A percentile compares a stretch with the other conserved stretches of the same genome.
Conservation (phyloP, 2,113 vertebrate genomes). For the Aleadryas rufinucha region DNA sequence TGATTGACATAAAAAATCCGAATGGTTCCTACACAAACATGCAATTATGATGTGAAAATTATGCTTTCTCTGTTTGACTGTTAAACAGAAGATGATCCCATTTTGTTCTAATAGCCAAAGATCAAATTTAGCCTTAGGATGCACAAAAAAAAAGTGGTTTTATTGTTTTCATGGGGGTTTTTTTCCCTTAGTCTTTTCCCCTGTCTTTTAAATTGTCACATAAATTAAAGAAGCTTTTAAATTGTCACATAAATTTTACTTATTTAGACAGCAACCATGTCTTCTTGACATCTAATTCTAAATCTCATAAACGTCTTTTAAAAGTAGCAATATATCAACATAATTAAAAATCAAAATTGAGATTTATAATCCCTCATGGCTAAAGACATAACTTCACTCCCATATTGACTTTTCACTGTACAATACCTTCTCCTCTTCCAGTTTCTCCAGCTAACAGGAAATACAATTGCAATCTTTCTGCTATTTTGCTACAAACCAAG, state of each 20-base stretch:
- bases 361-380: neutral
- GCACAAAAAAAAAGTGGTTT: neutral
- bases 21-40: neutral
- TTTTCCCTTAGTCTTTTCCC: neutral
- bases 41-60: neutral
- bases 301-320: neutral
- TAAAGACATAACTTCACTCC: neutral
- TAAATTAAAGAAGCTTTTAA: conserved; percentile 36
- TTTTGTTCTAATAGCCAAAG: neutral
- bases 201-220: conserved; percentile 25
- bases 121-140: neutral
- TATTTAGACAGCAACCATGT: conserved; percentile 35
- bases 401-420: neutral
- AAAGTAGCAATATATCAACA: neutral
- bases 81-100: neutral
- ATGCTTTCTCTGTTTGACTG: neutral
- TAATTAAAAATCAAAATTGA: conserved; percentile 50
- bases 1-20: neutral
- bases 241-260: conserved; percentile 41
- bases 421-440: neutral
- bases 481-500: neutral
- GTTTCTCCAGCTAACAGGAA: neutral
- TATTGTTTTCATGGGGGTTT: neutral
- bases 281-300: conserved; percentile 11
- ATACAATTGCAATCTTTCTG: neutral